Base-by-base conservation (phyloP, 2,888 invertebrate genomes). In the Epinotia brunnichana region DNA sequence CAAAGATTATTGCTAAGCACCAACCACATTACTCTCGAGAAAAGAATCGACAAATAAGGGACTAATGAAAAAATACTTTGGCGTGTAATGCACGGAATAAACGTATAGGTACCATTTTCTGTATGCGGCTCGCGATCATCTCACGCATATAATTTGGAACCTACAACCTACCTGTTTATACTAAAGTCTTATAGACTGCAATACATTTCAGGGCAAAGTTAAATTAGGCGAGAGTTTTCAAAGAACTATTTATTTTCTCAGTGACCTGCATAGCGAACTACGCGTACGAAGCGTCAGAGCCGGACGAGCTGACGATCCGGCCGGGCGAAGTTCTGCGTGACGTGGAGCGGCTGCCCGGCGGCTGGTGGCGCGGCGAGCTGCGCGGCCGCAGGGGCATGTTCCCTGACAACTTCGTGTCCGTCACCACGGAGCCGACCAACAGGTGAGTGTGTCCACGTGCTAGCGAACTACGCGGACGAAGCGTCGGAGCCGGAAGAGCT, bases 291-390 rank as follows among this genome's bases (percentile, higher is more conserved):
- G 98, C 98, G 69, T 96, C 97, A 83, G 97, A 98, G 90, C 93
- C 95, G 1, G 97, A 97, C 86, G 98, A 98, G 94, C 91, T 98
- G 84, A 95, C 96, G 59, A 94, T 98, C 77, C 94, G 95, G 77
- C 96, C 96, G 81, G 98, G 98, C 72, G 97, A 98, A 88, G 94
- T 97, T 76, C 95, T 98, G 81, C 95, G 95, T 77, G 96, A 97
- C 84, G 97, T 98, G 68, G 95, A 95, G 81, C 94, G 95, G 79
- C 94, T 96, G 81, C 94, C 95, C 39, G 97, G 97, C 70, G 98
- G 98, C 74, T 98, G 98, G 98, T 98, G 97, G 97, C 95, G 97
- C 87, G 98, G 98, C n/a, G 96, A 96, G 74, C 91, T 98, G 69
- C 94, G 93, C 74, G 97, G 97, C 74, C 95, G 96, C 82, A 95